Evolutionary conservation across 2,888 invertebrate species (phyloP), one percentile per base, ranked within the genome.

Genomic region (Eubasilissa splendida): DNA sequence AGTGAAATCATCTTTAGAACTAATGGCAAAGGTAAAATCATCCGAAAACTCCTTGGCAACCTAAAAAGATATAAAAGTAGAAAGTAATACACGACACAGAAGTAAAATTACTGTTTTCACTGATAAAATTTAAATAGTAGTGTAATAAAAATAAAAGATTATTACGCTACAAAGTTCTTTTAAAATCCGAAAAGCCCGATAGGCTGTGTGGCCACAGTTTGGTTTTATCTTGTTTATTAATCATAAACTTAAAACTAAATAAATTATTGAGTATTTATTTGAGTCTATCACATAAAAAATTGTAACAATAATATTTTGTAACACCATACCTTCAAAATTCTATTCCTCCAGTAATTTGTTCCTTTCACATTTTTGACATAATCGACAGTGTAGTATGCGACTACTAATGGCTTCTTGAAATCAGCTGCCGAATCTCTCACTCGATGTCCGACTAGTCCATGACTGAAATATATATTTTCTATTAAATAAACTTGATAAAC

Each of bases 291-390:
- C 7, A 5, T 7, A 42, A 42, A n/a, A 42, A 42, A 42, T 7
- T 42, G 1, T 42, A 42, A 42, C 42, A 42, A 42, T 42, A 42
- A 42, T 42, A 42, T 42, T 42, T 42, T 42, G 7, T 42, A 42
- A 42, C 42, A n/a, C 50, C 52, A 54, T 86, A 93, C 94, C 91
- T 99, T 99, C 85, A 99, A 92, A 75, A 99, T 94, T 84, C 99
- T 94, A 90, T 99, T 99, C 86, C 98, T 95, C 99, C 99, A 99
- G 92, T 99, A 99, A 91, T 99, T 99, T 76, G 99, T 98, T 73
- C 97, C 99, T 90, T 99, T 99, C 42, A 95, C 92, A 88, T 99
- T 99, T 91, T 98, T 99, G 52, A 94, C 92, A 87, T 99, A 99
- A 89, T 99, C 99, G 11, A 99, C 98, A 85, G 92, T 92, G 88